Evolutionary conservation across 2,113 vertebrate genomes (phyloP).

Genomic region (Embiotoca jacksoni): DNA sequence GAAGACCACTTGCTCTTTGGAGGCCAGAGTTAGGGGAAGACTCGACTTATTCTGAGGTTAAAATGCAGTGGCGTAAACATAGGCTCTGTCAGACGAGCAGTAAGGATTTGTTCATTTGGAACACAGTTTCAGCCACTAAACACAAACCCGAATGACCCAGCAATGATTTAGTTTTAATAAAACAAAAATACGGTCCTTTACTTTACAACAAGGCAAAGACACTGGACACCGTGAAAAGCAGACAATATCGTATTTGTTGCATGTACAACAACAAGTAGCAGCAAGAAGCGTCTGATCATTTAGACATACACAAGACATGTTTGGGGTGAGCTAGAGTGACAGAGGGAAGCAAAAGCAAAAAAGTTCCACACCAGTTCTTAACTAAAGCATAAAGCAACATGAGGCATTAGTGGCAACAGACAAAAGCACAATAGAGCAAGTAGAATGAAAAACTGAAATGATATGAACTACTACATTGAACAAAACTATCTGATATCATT

Average conservation of each 20-base stretch:
- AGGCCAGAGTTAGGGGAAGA: conserved; percentile 15
- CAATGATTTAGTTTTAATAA: not conserved
- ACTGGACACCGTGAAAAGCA: not conserved
- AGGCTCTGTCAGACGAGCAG: not conserved
- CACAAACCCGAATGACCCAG: not conserved
- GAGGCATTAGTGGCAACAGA: not conserved
- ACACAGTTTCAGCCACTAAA: not conserved
- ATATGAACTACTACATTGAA: not conserved
- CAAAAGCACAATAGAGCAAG: not conserved
- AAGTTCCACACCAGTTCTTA: not conserved
- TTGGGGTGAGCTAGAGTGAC: not conserved
- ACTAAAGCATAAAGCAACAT: not conserved
- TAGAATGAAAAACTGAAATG: not conserved
- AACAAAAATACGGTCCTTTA: not conserved
- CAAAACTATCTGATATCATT: not conserved
- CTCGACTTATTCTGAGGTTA: not conserved
- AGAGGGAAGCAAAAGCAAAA: not conserved
- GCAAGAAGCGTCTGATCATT: not conserved
- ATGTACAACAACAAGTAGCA: too few species aligned
- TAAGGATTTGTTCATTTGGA: not conserved
- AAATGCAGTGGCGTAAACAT: conserved; percentile 3
- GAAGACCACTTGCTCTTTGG: conserved; percentile 47
- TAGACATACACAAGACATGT: not conserved
- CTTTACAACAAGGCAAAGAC: not conserved
- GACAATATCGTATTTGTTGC: not conserved